Evolutionary conservation across 2,113 vertebrate genomes (phyloP), one percentile per base, ranked within the genome.

Genomic region (Mus pahari): DNA sequence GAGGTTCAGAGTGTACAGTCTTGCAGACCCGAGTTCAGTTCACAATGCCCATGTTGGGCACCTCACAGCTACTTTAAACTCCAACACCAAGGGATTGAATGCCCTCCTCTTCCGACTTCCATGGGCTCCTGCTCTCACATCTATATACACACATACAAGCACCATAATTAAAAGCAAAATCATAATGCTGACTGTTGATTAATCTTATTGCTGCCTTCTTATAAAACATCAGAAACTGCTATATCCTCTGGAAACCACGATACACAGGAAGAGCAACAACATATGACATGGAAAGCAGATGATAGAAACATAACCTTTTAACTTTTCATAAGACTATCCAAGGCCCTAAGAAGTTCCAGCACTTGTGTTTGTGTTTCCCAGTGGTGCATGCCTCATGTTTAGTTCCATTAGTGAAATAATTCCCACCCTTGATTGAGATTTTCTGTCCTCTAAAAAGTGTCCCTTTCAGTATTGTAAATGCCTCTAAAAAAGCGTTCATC

Each of bases 391-490:
- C 19, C 64, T 94, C 16, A 5, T 50, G 24, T 86, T 62, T 77
- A 55, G 12, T 66, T 92, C 14, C 16, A 45, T 71, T 60, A 50
- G 22, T 64, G 16, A 96, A 92, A 17, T n/a, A 11, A 16, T 86
- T 93, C 58, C 89, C 17, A 70, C 16, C 68, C 68, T 94, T 36
- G 28, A 50, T 66, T 79, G 64, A 92, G 42, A 86, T 45, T 24
- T 26, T 36, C 31, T 93, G 48, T 78, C 73, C 94, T 82, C 77
- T 58, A 24, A 89, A 86, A 89, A n/a, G 3, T 68, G 66, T 96
- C 92, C 0, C 68, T 33, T 26, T 24, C 22, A 22, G 7, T 12
- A 7, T 39, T 64, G 24, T 58, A 84, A 39, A 79, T 73, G 33
- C 39, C 14, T 75, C 48, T 58, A 10, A 78, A 91, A 77, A 42